Conservation (phyloP, 2,888 invertebrate species). For the Celastrina argiolus region DNA sequence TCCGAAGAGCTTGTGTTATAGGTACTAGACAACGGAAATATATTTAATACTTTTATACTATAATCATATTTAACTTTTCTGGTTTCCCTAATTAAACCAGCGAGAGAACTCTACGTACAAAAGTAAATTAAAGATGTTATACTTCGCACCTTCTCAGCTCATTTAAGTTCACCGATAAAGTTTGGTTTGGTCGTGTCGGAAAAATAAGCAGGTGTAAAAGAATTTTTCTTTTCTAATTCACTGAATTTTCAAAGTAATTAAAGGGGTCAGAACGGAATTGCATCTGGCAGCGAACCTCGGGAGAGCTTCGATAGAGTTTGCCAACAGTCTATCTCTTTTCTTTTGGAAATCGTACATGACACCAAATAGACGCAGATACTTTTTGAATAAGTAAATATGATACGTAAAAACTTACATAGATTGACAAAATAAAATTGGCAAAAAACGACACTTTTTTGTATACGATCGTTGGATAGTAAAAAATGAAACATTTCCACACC, state of each 20-base stretch:
- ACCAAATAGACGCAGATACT: neutral
- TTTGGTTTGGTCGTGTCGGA: neutral
- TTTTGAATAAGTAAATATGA: too few species aligned
- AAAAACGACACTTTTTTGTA: neutral
- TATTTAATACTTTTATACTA: too few species aligned
- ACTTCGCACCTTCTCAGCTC: neutral
- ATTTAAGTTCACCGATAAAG: neutral
- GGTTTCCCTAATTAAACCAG: too few species aligned
- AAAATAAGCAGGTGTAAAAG: neutral
- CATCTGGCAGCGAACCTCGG: neutral
- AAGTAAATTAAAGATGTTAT: too few species aligned
- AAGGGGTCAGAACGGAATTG: neutral
- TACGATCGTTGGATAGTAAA: slow-evolving; percentile 1
- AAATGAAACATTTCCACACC: slow-evolving; percentile 20
- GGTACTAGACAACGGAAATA: too few species aligned
- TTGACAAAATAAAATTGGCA: neutral
- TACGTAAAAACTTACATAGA: neutral
- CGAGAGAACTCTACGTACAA: too few species aligned
- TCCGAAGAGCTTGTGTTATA: too few species aligned
- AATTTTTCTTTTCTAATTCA: slow-evolving; percentile 1
- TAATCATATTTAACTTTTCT: too few species aligned
- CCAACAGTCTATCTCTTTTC: neutral
- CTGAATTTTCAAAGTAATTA: slow-evolving; percentile 7
- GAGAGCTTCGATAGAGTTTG: neutral
- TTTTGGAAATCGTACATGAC: neutral